phyloP scores from a whole-genome alignment of 2,797 vertebrate species.

The Prunella strophiata region DNA sequence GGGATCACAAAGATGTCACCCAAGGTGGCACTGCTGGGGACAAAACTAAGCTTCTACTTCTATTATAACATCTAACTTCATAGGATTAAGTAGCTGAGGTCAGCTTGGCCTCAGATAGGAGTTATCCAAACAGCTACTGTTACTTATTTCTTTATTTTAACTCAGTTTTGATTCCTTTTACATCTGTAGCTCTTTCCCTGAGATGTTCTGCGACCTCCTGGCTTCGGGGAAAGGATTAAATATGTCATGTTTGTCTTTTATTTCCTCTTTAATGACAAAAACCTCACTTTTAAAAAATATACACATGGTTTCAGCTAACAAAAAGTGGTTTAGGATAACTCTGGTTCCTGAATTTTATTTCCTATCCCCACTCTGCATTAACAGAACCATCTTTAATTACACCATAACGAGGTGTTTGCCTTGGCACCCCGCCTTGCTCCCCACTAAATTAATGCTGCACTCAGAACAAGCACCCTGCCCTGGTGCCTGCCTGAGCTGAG shows the following conservation, averaged over 20 bases:
- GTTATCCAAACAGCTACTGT: not conserved
- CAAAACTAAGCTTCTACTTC: not conserved
- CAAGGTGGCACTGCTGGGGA: accelerated
- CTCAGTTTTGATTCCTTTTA: not conserved
- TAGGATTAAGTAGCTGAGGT: not conserved
- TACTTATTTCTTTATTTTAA: not conserved
- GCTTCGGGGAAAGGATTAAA: not conserved
- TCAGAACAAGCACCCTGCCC: not conserved
- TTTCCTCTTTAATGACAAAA: not conserved
- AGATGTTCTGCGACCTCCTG: not conserved
- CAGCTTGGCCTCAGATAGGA: not conserved
- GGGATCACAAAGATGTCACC: not conserved
- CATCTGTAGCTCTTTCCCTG: not conserved
- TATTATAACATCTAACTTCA: not conserved
- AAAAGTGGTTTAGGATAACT: not conserved
- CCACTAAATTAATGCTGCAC: not conserved
- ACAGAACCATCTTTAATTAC: not conserved
- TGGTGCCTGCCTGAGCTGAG: not conserved
- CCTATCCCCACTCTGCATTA: not conserved
- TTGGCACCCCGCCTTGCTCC: conserved; percentile 27
- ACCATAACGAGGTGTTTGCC: not conserved
- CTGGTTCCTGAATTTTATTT: not conserved
- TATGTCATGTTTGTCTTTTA: not conserved
- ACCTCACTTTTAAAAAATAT: not conserved
- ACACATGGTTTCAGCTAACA: not conserved